Conservation (phyloP, 2,797 vertebrate genomes). For the Helostoma temminkii region DNA sequence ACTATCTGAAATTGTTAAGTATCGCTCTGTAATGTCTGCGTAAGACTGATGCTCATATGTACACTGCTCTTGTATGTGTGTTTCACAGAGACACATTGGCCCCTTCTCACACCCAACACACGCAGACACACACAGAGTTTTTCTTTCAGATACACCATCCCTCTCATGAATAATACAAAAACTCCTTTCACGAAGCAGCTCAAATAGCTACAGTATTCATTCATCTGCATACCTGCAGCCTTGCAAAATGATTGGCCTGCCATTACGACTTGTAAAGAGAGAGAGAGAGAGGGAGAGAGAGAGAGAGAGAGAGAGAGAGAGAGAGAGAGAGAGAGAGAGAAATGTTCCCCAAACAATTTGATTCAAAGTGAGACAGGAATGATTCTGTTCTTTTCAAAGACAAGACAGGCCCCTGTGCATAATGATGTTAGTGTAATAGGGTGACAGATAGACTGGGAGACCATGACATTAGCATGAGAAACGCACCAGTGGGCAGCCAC, state of each 20-base stretch:
- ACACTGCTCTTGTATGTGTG: too few relatives aligned
- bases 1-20: slow-evolving; percentile 6
- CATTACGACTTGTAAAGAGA: slow-evolving; percentile 67
- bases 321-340: slow-evolving; percentile 60
- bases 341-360: slow-evolving; percentile 88
- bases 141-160: slow-evolving; percentile 69
- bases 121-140: slow-evolving; percentile 4
- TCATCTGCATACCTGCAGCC: slow-evolving; percentile 86
- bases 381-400: slow-evolving; percentile 84
- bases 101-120: too few relatives aligned
- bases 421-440: slow-evolving; percentile 88
- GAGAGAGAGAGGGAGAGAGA: slow-evolving; percentile 46
- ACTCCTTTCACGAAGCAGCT: slow-evolving; percentile 81
- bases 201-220: slow-evolving; percentile 85
- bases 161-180: slow-evolving; percentile 86
- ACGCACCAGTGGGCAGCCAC: slow-evolving; percentile 86
- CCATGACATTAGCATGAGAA: slow-evolving; percentile 88
- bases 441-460: slow-evolving; percentile 86
- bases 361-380: slow-evolving; percentile 87
- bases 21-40: slow-evolving; percentile 10
- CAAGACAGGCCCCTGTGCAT: slow-evolving; percentile 84
- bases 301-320: slow-evolving; percentile 58
- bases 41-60: slow-evolving; percentile 11
- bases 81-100: too few relatives aligned
- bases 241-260: slow-evolving; percentile 83